Base-by-base conservation (phyloP, 2,113 vertebrate genomes). In the Labrus mixtus region DNA sequence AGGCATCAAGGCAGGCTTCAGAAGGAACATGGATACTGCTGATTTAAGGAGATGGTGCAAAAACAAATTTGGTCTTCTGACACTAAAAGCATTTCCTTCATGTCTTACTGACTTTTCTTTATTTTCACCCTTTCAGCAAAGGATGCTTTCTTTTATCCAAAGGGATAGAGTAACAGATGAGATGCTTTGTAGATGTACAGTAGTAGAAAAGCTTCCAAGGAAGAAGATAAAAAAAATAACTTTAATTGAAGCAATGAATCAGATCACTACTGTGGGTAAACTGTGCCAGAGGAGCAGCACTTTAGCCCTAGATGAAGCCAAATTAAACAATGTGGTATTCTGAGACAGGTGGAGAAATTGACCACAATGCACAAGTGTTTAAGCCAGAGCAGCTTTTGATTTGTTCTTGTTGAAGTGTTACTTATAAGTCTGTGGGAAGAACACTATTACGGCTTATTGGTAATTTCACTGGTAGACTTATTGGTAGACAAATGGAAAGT, bases 401-500 rank as follows among this genome's bases (percentile, higher is more conserved):
- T 33, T 33, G 29, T 33, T 33, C 4, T 33, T 33, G 29, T 33
- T 33, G 29, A 33, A 33, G 29, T 33, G 29, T 33, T 6, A 33
- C 6, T 33, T 33, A 33, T 33, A 33, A 33, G 6, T 33, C 29
- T 33, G 29, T 33, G 29, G 29, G 4, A 33, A 3, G 29, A 33
- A 4, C 29, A 33, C 0, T 33, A 6, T 33, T 33, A n/a, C n/a
- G 29, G 29, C 29, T 33, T 33, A 33, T 33, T 33, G 29, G 29
- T 33, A 33, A 33, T 33, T 33, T n/a, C n/a, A n/a, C n/a, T n/a
- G n/a, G n/a, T n/a, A n/a, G n/a, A n/a, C n/a, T n/a, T n/a, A n/a
- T n/a, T n/a, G n/a, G 59, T 48, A 37, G 22, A 65, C n/a, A 23
- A 84, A 76, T 56, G 56, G 37, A 70, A 70, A 82, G 55, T 68